Evolutionary conservation across 2,888 invertebrate species (phyloP).

Genomic region (Zeuzera pyrina): DNA sequence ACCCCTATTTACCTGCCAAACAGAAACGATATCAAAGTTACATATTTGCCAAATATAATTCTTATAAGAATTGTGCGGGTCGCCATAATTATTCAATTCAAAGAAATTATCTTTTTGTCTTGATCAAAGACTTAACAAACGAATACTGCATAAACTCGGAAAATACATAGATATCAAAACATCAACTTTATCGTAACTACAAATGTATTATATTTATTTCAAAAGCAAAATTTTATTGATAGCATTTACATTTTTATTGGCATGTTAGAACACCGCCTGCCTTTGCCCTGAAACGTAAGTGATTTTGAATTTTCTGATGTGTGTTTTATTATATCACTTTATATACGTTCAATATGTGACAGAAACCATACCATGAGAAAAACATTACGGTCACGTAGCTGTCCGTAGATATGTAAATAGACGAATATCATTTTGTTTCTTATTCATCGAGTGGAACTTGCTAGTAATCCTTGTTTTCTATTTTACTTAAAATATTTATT

Average conservation of each 20-base stretch:
- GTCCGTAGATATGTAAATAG: constrained; percentile 29
- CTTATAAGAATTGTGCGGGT: too few relatives aligned
- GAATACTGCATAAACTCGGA: too few relatives aligned
- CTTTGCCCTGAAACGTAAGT: constrained; percentile 65
- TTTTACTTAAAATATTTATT: too few relatives aligned
- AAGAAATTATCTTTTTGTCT: too few relatives aligned
- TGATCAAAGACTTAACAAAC: too few relatives aligned
- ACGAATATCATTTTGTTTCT: too few relatives aligned
- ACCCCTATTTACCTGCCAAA: background rate
- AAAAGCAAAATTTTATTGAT: constrained; percentile 69
- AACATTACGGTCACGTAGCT: constrained; percentile 48
- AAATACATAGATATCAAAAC: constrained; percentile 31
- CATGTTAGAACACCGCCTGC: constrained; percentile 63
- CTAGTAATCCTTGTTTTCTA: too few relatives aligned
- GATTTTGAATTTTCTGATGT: constrained; percentile 73
- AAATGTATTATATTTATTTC: too few relatives aligned
- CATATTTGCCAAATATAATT: too few relatives aligned
- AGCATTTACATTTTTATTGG: constrained; percentile 71
- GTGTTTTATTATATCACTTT: constrained; percentile 71
- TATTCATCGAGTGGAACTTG: too few relatives aligned
- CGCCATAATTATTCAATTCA: too few relatives aligned
- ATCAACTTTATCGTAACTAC: too few relatives aligned
- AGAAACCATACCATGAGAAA: constrained; percentile 48
- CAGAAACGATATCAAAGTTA: constrained; percentile 56
- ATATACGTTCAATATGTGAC: constrained; percentile 62